Conservation (phyloP, 2,113 vertebrate species). For the Uropsilus gracilis region DNA sequence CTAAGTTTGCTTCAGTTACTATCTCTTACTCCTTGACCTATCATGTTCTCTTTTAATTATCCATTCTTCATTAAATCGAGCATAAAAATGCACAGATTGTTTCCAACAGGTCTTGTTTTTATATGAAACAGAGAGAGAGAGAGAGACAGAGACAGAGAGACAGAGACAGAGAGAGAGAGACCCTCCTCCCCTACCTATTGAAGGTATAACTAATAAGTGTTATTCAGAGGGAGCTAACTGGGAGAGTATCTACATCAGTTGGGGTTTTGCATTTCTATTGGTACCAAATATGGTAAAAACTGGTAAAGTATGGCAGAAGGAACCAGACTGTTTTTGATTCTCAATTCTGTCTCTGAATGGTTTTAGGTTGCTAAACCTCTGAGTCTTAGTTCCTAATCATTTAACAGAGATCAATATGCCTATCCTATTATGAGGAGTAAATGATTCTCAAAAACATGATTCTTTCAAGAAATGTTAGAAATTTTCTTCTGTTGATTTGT, state of each 20-base stretch:
- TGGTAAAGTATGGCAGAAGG: neutral
- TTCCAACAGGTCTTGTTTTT: neutral
- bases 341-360: neutral
- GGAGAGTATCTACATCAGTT: neutral
- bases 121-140: no score
- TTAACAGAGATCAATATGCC: conserved; percentile 30
- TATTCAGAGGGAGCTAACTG: neutral
- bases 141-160: no score
- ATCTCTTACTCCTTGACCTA: neutral
- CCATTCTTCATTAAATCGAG: neutral
- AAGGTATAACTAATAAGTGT: neutral
- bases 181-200: neutral
- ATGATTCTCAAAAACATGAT: neutral
- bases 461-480: neutral
- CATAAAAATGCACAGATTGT: neutral
- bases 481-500: neutral
- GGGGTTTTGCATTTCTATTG: neutral
- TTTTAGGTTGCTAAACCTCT: neutral
- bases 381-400: neutral
- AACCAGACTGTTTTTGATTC: neutral
- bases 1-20: neutral
- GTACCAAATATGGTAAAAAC: neutral
- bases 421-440: neutral
- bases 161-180: neutral
- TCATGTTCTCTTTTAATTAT: neutral